Conservation (phyloP, 1,140 invertebrate species). For the Luehdorfia chinensis region DNA sequence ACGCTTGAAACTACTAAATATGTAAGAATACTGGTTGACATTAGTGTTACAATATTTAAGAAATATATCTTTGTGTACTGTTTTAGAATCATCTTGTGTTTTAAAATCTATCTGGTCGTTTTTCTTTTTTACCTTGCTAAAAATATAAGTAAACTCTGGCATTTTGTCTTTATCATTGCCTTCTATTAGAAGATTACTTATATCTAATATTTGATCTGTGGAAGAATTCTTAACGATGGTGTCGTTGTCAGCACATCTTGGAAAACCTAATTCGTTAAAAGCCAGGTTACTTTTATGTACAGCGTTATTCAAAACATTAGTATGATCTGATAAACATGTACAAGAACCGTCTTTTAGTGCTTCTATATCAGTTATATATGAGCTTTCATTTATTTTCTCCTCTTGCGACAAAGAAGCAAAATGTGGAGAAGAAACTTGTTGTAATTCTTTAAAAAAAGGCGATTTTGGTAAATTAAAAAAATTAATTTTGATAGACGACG, state of each 20-base stretch:
- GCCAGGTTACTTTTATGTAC: background rate
- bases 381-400: no score
- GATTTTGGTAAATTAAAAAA: slow-evolving; percentile 5
- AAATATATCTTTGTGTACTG: background rate
- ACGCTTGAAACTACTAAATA: slow-evolving; percentile 5
- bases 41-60: background rate
- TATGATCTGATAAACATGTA: no score
- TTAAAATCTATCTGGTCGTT: background rate
- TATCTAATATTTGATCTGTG: no score
- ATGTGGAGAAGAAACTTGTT: no score
- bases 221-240: no score
- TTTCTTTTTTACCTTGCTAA: slow-evolving; percentile 11
- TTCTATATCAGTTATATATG: no score
- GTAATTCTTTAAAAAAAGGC: no score
- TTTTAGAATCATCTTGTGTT: slow-evolving; percentile 2
- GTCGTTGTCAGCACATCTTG: background rate
- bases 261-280: background rate
- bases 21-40: background rate
- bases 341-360: no score
- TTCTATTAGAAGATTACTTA: background rate
- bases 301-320: no score
- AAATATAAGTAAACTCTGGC: slow-evolving; percentile 7
- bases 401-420: no score
- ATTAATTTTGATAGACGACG: slow-evolving; percentile 2
- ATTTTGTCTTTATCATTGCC: no score